Base-by-base conservation (phyloP, 2,113 vertebrate genomes). In the Pangasianodon gigas region DNA sequence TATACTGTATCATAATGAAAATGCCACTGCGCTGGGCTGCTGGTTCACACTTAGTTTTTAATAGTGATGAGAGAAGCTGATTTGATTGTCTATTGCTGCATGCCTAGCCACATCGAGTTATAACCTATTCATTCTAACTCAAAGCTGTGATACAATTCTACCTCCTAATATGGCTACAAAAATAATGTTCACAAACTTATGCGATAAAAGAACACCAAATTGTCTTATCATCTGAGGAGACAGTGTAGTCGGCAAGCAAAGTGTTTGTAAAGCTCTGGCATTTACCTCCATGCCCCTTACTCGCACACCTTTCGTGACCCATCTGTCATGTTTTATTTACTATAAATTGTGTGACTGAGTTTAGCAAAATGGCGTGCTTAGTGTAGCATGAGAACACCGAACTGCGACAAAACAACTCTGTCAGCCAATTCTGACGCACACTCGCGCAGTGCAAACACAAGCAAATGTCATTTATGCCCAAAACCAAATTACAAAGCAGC, bases 321-420 rank as follows among this genome's bases (percentile, higher is more conserved):
- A 80, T 67, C 69, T 44, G 89, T 87, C 88, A 62, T 46, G 32
- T 54, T 69, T 52, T 77, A 32, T 88, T 90, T 58, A 74, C 58
- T 67, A 84, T 80, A 89, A 85, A 87, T 81, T 32, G 82, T 16
- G 7, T 87, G 90, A 91, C 86, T 85, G 79, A 65, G 84, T 60
- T 87, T 82, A 84, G 26, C 37, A 69, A 85, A 87, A 85, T 81
- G n/a, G 54, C 81, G 44, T 79, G 83, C 71, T 88, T 90, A 62
- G 74, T 60, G 82, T 84, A 60, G 54, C 44, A 29, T 37, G 84
- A 71, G 44, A 91, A 77, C 24, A 71, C 74, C 11, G 48, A 67
- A 48, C 81, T 52, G 62, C 46, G 18, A 80, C 46, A 86, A 87
- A 87, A 84, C 80, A 65, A 19, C 81, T 62, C 52, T 75, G 67